Conservation (phyloP, 2,888 invertebrate genomes). For the Drosophila pseudotalamancana region DNA sequence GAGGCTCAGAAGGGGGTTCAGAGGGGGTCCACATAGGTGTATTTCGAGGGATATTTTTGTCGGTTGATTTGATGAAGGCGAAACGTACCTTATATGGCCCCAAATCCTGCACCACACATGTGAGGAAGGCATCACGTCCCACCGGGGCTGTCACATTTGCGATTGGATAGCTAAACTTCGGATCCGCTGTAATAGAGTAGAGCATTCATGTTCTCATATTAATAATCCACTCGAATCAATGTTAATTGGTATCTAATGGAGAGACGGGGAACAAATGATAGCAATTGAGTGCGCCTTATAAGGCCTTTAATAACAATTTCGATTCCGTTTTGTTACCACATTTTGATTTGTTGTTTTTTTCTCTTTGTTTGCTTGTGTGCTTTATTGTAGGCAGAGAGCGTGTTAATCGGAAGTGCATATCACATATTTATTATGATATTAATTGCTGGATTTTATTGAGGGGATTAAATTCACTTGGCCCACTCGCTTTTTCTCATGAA, state of each 20-base stretch:
- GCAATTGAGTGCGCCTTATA: background rate
- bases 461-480: background rate
- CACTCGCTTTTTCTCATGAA: background rate
- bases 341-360: background rate
- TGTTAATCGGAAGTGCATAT: constrained; percentile 2
- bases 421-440: background rate
- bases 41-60: constrained; percentile 13
- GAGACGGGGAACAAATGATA: background rate
- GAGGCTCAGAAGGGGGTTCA: background rate
- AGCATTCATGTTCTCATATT: constrained; percentile 33
- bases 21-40: background rate
- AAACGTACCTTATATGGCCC: constrained; percentile 88
- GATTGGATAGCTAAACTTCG: constrained; percentile 88
- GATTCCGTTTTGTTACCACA: constrained; percentile 1
- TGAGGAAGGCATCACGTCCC: constrained; percentile 88
- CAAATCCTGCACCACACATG: constrained; percentile 89
- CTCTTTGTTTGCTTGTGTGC: no score
- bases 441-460: background rate
- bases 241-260: constrained; percentile 38
- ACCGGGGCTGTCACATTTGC: constrained; percentile 89
- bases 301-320: background rate
- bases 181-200: constrained; percentile 86
- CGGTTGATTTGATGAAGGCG: constrained; percentile 42
- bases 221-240: constrained; percentile 35
- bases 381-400: background rate